phyloP scores from a whole-genome alignment of 2,888 invertebrate genomes.

The Octonoba sinensis region DNA sequence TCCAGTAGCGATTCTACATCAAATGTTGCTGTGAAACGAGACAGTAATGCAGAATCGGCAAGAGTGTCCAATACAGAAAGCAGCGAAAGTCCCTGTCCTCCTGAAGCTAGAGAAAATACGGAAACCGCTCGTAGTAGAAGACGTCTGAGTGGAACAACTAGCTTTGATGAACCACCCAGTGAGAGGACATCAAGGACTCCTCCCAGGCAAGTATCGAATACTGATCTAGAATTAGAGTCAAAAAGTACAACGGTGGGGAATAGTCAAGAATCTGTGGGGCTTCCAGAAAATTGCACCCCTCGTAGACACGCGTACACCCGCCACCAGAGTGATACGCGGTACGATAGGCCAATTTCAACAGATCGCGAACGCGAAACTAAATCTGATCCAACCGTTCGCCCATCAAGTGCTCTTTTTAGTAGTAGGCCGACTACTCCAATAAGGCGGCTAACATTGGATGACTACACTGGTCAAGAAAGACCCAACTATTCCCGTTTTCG shows the following conservation, averaged over 20 bases:
- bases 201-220: conserved; percentile 64
- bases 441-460: conserved; percentile 63
- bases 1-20: conserved; percentile 7
- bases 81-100: conserved; percentile 33
- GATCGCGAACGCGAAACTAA: conserved; percentile 16
- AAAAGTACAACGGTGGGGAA: conserved; percentile 55
- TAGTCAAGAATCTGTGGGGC: conserved; percentile 53
- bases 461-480: conserved; percentile 65
- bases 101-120: conserved; percentile 33
- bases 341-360: conserved; percentile 52
- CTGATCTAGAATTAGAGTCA: conserved; percentile 40
- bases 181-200: conserved; percentile 28
- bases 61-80: conserved; percentile 6
- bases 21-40: conserved; percentile 1
- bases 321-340: conserved; percentile 65
- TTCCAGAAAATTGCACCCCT: conserved; percentile 38
- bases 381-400: conserved; percentile 20
- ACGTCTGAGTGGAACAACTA: conserved; percentile 32
- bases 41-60: conserved; percentile 19
- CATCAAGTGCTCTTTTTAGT: conserved; percentile 22
- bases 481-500: conserved; percentile 66
- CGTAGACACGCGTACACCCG: conserved; percentile 52
- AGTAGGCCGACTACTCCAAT: conserved; percentile 36
- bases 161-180: conserved; percentile 24
- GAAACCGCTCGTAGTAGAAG: conserved; percentile 27